Base-by-base conservation (phyloP, 2,797 vertebrate genomes). In the Eulemur albifrons region DNA sequence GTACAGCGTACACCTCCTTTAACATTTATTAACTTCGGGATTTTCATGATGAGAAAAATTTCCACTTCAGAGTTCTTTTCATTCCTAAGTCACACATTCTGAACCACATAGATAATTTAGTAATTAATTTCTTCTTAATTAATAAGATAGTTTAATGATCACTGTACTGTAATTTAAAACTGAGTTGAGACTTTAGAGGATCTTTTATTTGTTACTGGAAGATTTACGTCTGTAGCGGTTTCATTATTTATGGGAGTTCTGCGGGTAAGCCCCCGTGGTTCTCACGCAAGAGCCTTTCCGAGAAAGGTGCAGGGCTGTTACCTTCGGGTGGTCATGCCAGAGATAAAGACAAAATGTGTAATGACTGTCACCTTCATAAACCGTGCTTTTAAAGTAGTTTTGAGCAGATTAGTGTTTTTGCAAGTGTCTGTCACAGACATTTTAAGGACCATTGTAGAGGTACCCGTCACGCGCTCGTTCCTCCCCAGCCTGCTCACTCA, bases 81-180 rank as follows among this genome's bases (percentile, higher is more conserved):
- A 8, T 57, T 75, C 80, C 69, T 69, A 4, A 96, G 88, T 94
- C 93, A 89, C 89, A 93, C 40, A 40, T 88, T 95, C 79, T 73
- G 57, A 61, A 3, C 70, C 92, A 65, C 61, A 40, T 8, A 23
- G 97, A 87, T 80, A 80, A 87, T 85, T 90, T 90, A 50, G 25
- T 91, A 93, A 90, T 80, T 96, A 97, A 96, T 97, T 76, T 97
- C 81, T 91, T 59, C 92, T 96, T 97, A 95, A 94, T 92, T 97
- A 96, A 86, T 76, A 94, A 89, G 90, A 69, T 86, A 7, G 32
- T 94, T 97, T 96, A 94, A 63, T 94, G 95, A 95, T 52, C 83
- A 38, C 43, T 90, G 5, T 48, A 1, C 69, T 93, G 69, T 84
- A 75, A 17, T 96, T 91, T 95, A 95, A 93, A 93, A 43, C 67